A percentile compares a stretch with the other conserved stretches of the same genome.
These are phyloP conservation scores for Stratiomys singularior DNA, from an alignment of 2,888 invertebrate species.

Conservation along the genomic window DNA sequence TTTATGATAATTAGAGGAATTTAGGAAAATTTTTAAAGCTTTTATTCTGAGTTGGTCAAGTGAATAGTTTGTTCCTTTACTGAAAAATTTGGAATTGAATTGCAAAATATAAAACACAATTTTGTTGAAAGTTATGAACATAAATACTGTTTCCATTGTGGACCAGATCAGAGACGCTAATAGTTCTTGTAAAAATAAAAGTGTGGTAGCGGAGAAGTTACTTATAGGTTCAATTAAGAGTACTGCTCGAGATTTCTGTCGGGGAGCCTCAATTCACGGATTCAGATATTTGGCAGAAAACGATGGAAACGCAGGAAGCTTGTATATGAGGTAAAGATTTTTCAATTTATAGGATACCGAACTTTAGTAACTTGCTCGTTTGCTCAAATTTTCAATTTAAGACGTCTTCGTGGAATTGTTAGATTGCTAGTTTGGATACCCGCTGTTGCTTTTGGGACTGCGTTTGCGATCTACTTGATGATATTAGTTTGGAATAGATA, in stretches of 20 bases:
- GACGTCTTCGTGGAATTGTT: slow-evolving; percentile 26
- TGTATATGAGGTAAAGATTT: slow-evolving; percentile 50
- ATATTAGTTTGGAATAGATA: slow-evolving; percentile 56
- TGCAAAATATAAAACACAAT: too few relatives aligned
- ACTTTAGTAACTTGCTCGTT: neutral
- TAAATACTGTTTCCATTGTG: too few relatives aligned
- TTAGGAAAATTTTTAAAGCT: too few relatives aligned
- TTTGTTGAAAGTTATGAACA: too few relatives aligned
- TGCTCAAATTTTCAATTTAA: neutral
- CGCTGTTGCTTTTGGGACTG: slow-evolving; percentile 53
- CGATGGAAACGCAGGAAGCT: slow-evolving; percentile 51
- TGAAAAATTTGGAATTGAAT: too few relatives aligned
- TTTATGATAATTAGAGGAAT: too few relatives aligned
- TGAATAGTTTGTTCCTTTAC: too few relatives aligned
- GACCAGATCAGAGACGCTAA: too few relatives aligned
- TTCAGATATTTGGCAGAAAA: slow-evolving; percentile 54
- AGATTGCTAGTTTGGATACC: slow-evolving; percentile 53
- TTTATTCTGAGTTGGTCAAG: too few relatives aligned
- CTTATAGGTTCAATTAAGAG: slow-evolving; percentile 44
- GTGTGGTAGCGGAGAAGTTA: neutral
- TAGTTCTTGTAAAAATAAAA: too few relatives aligned
- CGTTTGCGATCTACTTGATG: slow-evolving; percentile 56
- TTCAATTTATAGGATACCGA: neutral
- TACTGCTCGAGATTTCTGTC: slow-evolving; percentile 53
- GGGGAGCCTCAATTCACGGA: slow-evolving; percentile 55